Evolutionary conservation across 2,888 invertebrate genomes (phyloP).

Genomic region (Watsonalla cultraria): DNA sequence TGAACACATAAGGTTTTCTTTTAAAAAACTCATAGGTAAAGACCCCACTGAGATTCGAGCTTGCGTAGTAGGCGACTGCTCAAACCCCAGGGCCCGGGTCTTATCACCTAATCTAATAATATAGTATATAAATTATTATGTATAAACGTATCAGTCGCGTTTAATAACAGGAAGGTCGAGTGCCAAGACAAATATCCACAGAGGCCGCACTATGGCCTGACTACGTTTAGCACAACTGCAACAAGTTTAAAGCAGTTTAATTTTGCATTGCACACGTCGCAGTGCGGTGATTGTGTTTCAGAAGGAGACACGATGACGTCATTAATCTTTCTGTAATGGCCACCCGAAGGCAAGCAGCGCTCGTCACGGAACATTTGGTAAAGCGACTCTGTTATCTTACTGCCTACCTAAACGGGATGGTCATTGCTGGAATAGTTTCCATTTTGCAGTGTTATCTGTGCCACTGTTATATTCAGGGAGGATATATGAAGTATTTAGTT

Average conservation of each 20-base stretch:
- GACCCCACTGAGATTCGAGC: no score
- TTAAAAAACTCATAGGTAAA: no score
- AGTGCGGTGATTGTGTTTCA: slow-evolving; percentile 43
- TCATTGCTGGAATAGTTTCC: slow-evolving; percentile 11
- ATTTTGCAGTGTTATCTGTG: slow-evolving; percentile 5
- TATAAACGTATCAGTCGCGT: no score
- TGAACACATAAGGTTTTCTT: no score
- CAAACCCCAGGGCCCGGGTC: no score
- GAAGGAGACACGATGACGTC: slow-evolving; percentile 60
- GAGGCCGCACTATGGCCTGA: neutral
- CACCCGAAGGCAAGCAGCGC: slow-evolving; percentile 43
- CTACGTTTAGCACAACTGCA: neutral
- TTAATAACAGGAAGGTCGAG: neutral
- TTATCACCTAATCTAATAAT: no score
- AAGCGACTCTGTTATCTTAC: slow-evolving; percentile 29
- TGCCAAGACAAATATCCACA: neutral
- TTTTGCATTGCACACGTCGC: slow-evolving; percentile 8
- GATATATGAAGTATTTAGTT: no score
- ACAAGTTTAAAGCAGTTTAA: slow-evolving; percentile 2
- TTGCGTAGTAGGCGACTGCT: no score
- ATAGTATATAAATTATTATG: no score
- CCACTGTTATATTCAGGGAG: neutral
- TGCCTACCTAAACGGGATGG: slow-evolving; percentile 21
- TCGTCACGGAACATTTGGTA: slow-evolving; percentile 60
- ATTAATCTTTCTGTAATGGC: slow-evolving; percentile 68